Evolutionary conservation across 2,797 vertebrate species (phyloP), one percentile per base, ranked within the genome.

Genomic region (Loris lydekkerianus): DNA sequence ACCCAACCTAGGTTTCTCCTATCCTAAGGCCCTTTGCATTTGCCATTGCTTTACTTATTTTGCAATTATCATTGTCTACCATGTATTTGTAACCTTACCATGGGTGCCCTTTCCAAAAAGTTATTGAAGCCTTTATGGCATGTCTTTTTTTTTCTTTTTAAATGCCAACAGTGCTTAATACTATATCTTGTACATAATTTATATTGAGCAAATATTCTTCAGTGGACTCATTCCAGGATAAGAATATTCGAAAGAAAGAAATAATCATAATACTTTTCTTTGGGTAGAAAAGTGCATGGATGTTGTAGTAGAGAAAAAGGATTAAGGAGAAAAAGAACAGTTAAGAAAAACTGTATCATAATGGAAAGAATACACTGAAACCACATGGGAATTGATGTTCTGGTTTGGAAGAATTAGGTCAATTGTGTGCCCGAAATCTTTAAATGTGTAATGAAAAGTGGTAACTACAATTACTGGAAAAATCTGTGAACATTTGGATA

Each of bases 321-420:
- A 96, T 80, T 75, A 93, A 3, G 60, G 31, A 65, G 90, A 81
- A 90, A 87, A 90, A 80, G 13, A 65, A n/a, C 63, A 92, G 85
- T 87, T 72, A 95, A 85, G 94, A 87, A 90, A 91, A 91, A 40
- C 29, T 70, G 14, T 34, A 37, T 63, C 20, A 1, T 76, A 56
- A 70, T 70, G 23, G 37, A 70, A 93, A 84, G 75, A 82, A 6
- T 81, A 34, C 53, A 65, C 90, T 40, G 6, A 29, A 89, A 80
- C 53, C 43, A 29, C 25, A 9, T 56, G 46, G 76, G 65, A 61
- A 58, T 7, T 78, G 80, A 56, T 76, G 69, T n/a, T 77, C 53
- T 46, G 4, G 14, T 37, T 88, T 89, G 53, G 69, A 95, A 91
- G 75, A 95, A 89, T 93, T 89, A 89, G 70, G 37, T 88, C 37